These are phyloP conservation scores for Hyalella azteca DNA, from an alignment of 2,888 invertebrate species.

Conservation along the genomic window DNA sequence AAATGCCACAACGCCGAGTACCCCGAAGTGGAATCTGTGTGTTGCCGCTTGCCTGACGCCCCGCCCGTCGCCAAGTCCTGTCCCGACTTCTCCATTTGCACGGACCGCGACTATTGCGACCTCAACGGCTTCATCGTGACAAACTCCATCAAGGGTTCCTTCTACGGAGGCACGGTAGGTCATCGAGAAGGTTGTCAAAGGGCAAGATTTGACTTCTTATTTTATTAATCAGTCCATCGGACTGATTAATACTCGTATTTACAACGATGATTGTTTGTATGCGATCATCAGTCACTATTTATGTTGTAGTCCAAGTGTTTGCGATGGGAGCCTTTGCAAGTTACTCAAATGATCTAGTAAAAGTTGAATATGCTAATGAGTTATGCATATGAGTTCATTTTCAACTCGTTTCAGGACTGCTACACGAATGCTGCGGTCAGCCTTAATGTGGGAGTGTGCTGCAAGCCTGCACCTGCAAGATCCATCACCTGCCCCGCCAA, in stretches of 20 bases:
- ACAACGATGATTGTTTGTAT: too few relatives aligned
- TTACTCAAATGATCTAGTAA: too few relatives aligned
- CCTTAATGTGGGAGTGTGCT: conserved; percentile 45
- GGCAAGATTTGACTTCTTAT: too few relatives aligned
- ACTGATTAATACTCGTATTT: too few relatives aligned
- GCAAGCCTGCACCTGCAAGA: conserved; percentile 1
- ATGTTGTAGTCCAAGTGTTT: too few relatives aligned
- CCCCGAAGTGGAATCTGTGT: conserved; percentile 29
- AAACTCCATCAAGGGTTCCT: neutral
- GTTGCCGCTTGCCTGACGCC: conserved; percentile 39
- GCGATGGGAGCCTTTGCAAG: too few relatives aligned
- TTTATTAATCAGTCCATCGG: too few relatives aligned
- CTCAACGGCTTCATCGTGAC: conserved; percentile 29
- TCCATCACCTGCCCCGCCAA: conserved; percentile 45
- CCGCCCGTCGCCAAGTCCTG: neutral
- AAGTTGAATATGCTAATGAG: too few relatives aligned
- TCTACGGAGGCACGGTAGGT: conserved; percentile 3
- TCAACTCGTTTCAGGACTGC: conserved; percentile 38
- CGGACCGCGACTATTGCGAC: neutral
- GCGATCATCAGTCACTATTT: too few relatives aligned
- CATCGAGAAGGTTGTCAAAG: too few relatives aligned
- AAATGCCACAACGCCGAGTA: conserved; percentile 43
- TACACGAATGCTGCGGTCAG: neutral
- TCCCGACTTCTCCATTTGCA: conserved; percentile 24
- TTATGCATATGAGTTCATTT: neutral